Evolutionary conservation across 1,140 invertebrate species (phyloP), one percentile per base, ranked within the genome.

Genomic region (Drosophila takahashii): DNA sequence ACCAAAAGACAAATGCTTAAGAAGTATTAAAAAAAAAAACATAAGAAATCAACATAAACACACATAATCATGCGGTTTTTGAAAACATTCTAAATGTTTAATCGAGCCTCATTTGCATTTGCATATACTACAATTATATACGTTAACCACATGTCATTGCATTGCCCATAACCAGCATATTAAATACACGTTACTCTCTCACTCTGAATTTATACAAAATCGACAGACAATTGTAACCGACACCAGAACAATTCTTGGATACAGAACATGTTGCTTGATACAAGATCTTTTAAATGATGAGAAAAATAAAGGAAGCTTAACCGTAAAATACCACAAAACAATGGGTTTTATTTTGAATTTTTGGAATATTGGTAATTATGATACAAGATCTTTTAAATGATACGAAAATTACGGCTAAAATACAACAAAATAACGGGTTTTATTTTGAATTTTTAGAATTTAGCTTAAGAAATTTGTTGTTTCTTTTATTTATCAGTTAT

Each of bases 251-350:
- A 67, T 67, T 69, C 62, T 78, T 73, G 67, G 61, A 90, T 64
- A 78, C 80, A 73, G 65, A 90, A 77, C 70, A 81, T 81, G 87
- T 90, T 90, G 87, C 87, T 90, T 90, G 71, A 90, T 72, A 84
- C 75, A 83, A 78, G 71, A 83, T 85, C 87, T 90, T 90, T 90
- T 83, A 90, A 86, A 79, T 86, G 65, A 80, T 83, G 69, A 86
- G 75, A 73, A 90, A 83, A 90, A 90, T 90, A 90, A 90, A 90
- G 86, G 73, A 90, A 86, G 87, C 87, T 90, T 90, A 90, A 90
- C 79, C 86, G 79, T 86, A 90, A 79, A 79, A 62, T 70, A 81
- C 39, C 57, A 75, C 51, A 45, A 45, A 7, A 32, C 15, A 13
- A 26, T 27, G 1, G 22, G 22, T 22, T 22, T 22, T 1, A 22